Base-by-base conservation (phyloP, 2,888 invertebrate genomes). In the Nomada fabriciana region DNA sequence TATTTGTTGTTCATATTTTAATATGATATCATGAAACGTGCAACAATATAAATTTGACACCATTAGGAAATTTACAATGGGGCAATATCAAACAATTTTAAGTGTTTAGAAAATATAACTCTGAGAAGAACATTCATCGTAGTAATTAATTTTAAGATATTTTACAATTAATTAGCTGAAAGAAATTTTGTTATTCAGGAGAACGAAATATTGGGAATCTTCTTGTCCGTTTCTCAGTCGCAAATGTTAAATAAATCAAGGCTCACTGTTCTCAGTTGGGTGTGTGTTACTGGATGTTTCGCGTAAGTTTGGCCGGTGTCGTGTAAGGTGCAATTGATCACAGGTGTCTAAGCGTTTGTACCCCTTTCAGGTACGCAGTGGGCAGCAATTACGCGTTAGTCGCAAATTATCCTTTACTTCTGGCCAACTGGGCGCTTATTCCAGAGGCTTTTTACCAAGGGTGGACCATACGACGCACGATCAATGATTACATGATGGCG, bases 401-500 rank as follows among this genome's bases (percentile, higher is more conserved):
- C 7, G 88, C 91, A 0, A 89, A 82, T 53, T 75, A 91, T 36
- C 90, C 90, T 9, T 90, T 89, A n/a, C 75, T 81, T 1, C 57
- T 90, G 25, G 76, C 90, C 0, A 76, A 73, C 59, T 85, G 89
- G 72, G 74, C 80, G 18, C 68, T 91, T n/a, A 68, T 86, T 1
- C 83, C 87, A 5, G 86, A 88, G 81, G 87, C 83, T 73, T 89
- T 90, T 69, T 86, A 87, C 71, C 85, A 81, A 18, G 87, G 85
- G 7, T 91, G 91, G 91, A 89, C 91, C 0, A 76, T 86, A 2
- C 53, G 68, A 7, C 78, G 87, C 25, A 80, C 85, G 4, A 85
- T 92, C 23, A 89, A 89, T 55, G 89, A 92, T 86, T 92, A 92
- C 78, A 81, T 87, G 82, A 91, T 91, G 88, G 77, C 89, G 36